Base-by-base conservation (phyloP, 2,888 invertebrate species). In the Tridacna crocea region DNA sequence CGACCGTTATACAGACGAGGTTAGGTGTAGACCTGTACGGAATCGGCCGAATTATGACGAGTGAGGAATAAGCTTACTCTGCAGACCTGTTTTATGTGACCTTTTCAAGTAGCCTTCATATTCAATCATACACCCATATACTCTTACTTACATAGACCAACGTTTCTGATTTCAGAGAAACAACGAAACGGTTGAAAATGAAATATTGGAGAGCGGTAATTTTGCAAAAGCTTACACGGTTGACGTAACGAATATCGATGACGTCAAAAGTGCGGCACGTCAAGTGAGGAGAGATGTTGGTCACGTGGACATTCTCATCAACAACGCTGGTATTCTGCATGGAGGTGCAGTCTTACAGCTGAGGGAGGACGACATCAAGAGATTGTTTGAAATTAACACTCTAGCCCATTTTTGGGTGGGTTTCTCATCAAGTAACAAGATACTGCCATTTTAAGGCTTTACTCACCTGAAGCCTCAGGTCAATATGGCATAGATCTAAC, bases 291-390 rank as follows among this genome's bases (percentile, higher is more conserved):
- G 81, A 77, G 89, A 91, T 11, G 85, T 91, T 0, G 92, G 92
- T 24, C 87, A 93, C 60, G 89, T 94, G 0, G 92, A 92, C 51
- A 92, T 94, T n/a, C 87, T 94, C 0, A 89, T 93, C 8, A 92
- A 92, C 81, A 93, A 93, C 83, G 93, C 92, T n/a, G 93, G 93
- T 0, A 87, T 92, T 26, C 75, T 91, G 26, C 83, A 91, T 70
- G 91, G 92, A 19, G 91, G 88, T 0, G 83, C 89, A 0, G 68
- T 92, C 10, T 84, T 92, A 17, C 82, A 88, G 36, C 48, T 91
- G 75, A 78, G 88, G 26, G 90, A 91, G 75, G 83, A 81, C 19
- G 89, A 90, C 58, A 92, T 92, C 13, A 84, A 88, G 22, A 82
- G 89, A 55, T 91, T 90, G 11, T 90, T 92, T 85, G 90, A 92